These are phyloP conservation scores for Metacarcinus magister DNA, from an alignment of 2,888 invertebrate species.

Conservation along the genomic window DNA sequence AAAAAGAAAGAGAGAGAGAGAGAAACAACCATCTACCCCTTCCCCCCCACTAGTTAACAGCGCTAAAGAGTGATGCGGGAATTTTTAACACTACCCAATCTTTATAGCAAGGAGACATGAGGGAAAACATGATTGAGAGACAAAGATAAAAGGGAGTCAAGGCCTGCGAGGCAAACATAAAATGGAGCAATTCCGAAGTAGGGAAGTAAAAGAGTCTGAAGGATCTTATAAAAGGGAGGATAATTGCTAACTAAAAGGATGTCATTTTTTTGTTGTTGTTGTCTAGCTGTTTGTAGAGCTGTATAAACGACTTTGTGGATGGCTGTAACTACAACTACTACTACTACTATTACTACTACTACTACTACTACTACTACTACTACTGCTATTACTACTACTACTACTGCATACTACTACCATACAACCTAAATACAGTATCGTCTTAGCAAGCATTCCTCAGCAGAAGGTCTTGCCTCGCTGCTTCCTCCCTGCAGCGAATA, in stretches of 20 bases:
- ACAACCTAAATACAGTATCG: neutral
- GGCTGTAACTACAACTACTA: neutral
- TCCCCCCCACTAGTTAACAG: neutral
- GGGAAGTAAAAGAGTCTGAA: neutral
- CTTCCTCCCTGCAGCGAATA: neutral
- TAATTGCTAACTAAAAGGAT: neutral
- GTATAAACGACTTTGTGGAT: neutral
- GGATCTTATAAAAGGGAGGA: neutral
- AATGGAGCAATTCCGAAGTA: neutral
- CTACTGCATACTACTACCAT: neutral
- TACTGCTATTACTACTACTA: conserved; percentile 4
- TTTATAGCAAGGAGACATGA: neutral
- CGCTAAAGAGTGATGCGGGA: neutral
- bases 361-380: neutral
- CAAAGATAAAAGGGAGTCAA: neutral
- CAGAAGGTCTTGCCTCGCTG: neutral
- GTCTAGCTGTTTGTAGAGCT: neutral
- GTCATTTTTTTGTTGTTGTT: neutral
- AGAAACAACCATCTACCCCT: neutral
- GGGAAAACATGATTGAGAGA: neutral
- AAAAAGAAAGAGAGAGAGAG: conserved; percentile 36
- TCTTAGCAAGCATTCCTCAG: neutral
- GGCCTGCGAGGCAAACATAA: neutral
- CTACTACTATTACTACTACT: neutral
- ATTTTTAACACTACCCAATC: neutral